phyloP scores from a whole-genome alignment of 1,140 invertebrate species.

The Ips nitidus region DNA sequence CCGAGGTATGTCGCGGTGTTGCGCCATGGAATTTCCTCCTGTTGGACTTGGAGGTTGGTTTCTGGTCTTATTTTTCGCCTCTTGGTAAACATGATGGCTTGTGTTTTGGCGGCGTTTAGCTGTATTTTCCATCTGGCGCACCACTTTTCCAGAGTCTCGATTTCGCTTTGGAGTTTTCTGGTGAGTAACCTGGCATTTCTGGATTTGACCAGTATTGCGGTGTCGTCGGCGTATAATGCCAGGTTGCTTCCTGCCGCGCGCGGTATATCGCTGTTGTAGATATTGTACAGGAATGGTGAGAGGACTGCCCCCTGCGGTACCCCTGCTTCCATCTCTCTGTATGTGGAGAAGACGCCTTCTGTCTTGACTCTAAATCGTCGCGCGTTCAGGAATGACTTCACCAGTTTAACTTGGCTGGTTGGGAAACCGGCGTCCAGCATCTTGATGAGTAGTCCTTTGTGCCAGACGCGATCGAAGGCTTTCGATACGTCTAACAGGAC shows the following conservation, averaged over 20 bases:
- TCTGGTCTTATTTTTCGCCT: background rate
- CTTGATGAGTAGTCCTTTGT: background rate
- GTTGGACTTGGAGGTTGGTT: background rate
- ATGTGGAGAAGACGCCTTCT: background rate
- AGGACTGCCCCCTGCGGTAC: background rate
- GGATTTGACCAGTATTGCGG: background rate
- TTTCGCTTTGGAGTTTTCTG: background rate
- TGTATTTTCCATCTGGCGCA: background rate
- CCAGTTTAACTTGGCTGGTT: background rate
- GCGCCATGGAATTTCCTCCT: background rate
- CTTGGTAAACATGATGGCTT: background rate
- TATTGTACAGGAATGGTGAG: background rate
- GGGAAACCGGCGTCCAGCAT: background rate
- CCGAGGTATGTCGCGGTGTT: background rate
- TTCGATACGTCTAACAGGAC: background rate
- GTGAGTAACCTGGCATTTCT: background rate
- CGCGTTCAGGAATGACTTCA: background rate
- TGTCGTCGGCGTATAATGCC: background rate
- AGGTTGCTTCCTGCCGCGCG: background rate
- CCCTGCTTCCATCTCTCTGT: background rate
- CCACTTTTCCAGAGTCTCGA: background rate
- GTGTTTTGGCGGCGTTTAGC: background rate
- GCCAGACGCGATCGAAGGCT: constrained; percentile 1
- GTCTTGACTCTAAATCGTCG: background rate
- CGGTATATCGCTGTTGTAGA: background rate